phyloP scores from a whole-genome alignment of 1,140 invertebrate genomes.

The Drosophila parabipectinata region DNA sequence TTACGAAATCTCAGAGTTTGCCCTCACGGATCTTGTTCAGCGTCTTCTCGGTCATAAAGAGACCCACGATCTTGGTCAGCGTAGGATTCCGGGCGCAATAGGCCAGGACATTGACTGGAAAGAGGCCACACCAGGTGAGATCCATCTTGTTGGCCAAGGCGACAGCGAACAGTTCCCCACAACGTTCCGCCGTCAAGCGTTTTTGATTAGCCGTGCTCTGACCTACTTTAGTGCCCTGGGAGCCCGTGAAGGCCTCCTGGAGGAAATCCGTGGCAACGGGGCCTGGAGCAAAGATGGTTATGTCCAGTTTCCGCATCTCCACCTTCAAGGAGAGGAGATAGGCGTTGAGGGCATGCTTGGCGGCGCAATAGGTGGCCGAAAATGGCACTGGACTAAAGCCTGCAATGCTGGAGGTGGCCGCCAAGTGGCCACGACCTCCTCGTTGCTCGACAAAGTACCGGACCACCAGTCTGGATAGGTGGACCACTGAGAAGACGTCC shows the following conservation, averaged over 20 bases:
- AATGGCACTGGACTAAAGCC: conserved; percentile 89
- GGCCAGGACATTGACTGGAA: conserved; percentile 87
- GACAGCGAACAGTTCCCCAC: conserved; percentile 89
- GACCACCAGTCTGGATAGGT: conserved; percentile 88
- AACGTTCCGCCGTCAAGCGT: conserved; percentile 88
- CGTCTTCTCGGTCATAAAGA: conserved; percentile 72
- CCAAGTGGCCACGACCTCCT: conserved; percentile 88
- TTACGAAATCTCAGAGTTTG: conserved; percentile 45
- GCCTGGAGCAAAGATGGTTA: conserved; percentile 91
- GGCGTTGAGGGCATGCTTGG: conserved; percentile 93
- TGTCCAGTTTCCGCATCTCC: conserved; percentile 87
- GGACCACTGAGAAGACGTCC: conserved; percentile 91
- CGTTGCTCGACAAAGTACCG: conserved; percentile 87
- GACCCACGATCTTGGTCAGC: conserved; percentile 83
- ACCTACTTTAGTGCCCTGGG: conserved; percentile 86
- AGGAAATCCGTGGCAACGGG: conserved; percentile 90
- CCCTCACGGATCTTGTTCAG: conserved; percentile 84
- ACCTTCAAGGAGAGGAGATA: conserved; percentile 88
- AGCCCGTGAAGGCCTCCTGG: conserved; percentile 89
- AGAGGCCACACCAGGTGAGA: conserved; percentile 90
- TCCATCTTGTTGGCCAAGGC: conserved; percentile 91
- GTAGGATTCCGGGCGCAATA: conserved; percentile 89
- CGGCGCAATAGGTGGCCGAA: conserved; percentile 91
- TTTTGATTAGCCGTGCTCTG: conserved; percentile 85
- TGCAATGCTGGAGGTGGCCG: conserved; percentile 89